Evolutionary conservation across 2,888 invertebrate species (phyloP), one percentile per base, ranked within the genome.

Genomic region (Rhorus exstirpatorius): DNA sequence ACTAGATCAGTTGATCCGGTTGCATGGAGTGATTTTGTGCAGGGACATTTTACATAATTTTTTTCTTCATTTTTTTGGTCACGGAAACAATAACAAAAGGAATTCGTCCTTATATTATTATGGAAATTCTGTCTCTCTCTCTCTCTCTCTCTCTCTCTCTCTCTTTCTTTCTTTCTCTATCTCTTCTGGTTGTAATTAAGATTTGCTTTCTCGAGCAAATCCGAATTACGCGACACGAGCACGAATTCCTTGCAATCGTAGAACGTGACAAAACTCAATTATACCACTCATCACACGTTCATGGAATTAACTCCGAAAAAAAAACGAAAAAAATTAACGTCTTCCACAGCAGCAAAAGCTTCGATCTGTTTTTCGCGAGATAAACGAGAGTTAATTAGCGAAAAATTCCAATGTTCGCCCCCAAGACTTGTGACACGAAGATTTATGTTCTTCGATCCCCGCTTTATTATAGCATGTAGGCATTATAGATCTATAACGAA

Each of bases 1-100:
- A 75, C 7, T 46, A 7, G 55, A 24, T 38, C 10, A 31, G 70
- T 35, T 35, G 51, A 70, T 51, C 67, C 81, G 84, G 84, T 86
- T 89, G 88, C 87, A 89, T 88, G 88, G 78, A 84, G 84, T 86
- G 85, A 82, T 84, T 83, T 58, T 84, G 71, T 58, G 79, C 85
- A 83, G 84, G 84, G 82, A 86, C 82, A 82, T 86, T 81, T 81
- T 80, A 83, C 67, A 82, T 84, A 79, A 85, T 85, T 83, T 74
- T 75, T 80, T 71, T 68, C 6, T 10, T n/a, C n/a, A n/a, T 51
- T 51, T 12, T 35, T 17, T 17, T 55, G 1, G 31, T 67, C 21
- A 31, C 53, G 61, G 44, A n/a, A 55, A 61, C 14, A 71, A 61
- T 63, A 63, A 71, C 35, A 46, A 35, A 58, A 72, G 46, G 60